phyloP scores from a whole-genome alignment of 2,797 vertebrate genomes.

The Rhyacichthys aspro region DNA sequence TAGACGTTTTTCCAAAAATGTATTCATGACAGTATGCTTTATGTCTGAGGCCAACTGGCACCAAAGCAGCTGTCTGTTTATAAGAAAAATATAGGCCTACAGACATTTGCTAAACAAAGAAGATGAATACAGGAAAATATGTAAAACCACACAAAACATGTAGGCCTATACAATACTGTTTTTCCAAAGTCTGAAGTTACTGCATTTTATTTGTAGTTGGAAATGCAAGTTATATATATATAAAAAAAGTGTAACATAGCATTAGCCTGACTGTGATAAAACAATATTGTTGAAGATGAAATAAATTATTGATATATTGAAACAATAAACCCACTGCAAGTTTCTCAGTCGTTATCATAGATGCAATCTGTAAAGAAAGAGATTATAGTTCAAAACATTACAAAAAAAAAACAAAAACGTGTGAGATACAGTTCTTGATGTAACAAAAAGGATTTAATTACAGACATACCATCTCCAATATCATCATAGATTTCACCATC shows the following conservation, averaged over 20 bases:
- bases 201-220: constrained; percentile 7
- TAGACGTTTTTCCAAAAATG: not conserved
- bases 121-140: constrained; percentile 1
- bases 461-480: constrained; percentile 88
- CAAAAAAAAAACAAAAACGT: not conserved
- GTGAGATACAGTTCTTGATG: not conserved
- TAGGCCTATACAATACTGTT: constrained; percentile 44
- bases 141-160: not conserved
- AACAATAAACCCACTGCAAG: constrained; percentile 1
- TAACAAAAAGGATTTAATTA: not conserved
- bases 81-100: too few species aligned
- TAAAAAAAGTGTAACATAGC: constrained; percentile 17
- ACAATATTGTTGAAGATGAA: constrained; percentile 19
- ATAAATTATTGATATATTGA: constrained; percentile 66
- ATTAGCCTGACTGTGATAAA: constrained; percentile 1
- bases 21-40: not conserved
- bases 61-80: too few species aligned
- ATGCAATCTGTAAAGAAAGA: constrained; percentile 83
- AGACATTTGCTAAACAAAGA: too few species aligned
- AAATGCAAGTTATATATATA: constrained; percentile 1
- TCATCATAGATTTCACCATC: constrained; percentile 95
- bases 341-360: constrained; percentile 88
- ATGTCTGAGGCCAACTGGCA: too few species aligned
- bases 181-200: constrained; percentile 1
- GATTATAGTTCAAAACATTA: not conserved